phyloP scores from a whole-genome alignment of 2,888 invertebrate species.

The Frankliniella intonsa region DNA sequence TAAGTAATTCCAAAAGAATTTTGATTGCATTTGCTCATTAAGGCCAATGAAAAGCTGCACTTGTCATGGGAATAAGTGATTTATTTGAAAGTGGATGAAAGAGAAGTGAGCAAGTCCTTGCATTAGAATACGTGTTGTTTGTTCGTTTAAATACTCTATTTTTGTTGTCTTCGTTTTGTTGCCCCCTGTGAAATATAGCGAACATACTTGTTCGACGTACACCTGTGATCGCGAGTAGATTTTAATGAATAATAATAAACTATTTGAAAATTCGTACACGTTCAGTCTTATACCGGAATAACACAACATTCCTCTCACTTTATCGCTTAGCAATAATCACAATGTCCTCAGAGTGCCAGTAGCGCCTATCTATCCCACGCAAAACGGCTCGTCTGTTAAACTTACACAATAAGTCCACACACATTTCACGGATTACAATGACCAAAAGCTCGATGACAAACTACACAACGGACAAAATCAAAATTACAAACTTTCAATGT shows the following conservation, averaged over 20 bases:
- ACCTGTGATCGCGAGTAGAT: constrained; percentile 22
- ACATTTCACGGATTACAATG: too few species aligned
- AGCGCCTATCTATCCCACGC: too few species aligned
- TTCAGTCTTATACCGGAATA: neutral
- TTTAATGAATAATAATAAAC: neutral
- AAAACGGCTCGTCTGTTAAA: too few species aligned
- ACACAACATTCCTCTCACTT: too few species aligned
- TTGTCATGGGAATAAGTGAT: neutral
- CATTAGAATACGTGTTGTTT: neutral
- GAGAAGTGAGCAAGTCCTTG: neutral
- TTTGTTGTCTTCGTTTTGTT: constrained; percentile 7
- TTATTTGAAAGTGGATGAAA: neutral
- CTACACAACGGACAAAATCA: too few species aligned
- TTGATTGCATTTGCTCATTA: neutral
- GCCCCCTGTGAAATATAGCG: neutral
- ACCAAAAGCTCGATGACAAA: too few species aligned
- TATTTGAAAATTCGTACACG: neutral
- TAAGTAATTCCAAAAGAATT: neutral
- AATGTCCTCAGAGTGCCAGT: too few species aligned
- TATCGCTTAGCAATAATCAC: too few species aligned
- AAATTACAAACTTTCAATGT: too few species aligned
- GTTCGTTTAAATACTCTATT: neutral
- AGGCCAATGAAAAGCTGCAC: neutral
- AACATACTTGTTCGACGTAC: constrained; percentile 5
- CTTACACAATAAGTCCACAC: too few species aligned